These are phyloP conservation scores for Manduca sexta DNA, from an alignment of 1,140 invertebrate species.

Conservation along the genomic window DNA sequence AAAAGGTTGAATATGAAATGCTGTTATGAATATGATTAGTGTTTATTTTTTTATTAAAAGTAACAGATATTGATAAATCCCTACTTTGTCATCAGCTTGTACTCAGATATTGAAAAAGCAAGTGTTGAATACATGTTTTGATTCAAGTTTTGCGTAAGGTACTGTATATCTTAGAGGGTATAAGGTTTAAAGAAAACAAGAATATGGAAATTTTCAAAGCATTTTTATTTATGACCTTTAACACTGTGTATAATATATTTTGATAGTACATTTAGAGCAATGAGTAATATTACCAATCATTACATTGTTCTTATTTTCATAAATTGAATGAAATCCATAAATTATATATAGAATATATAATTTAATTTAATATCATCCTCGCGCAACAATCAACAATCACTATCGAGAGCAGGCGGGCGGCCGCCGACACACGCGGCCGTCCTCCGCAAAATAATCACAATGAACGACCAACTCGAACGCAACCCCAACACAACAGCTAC, in stretches of 20 bases:
- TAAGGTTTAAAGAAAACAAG: conserved; percentile 34
- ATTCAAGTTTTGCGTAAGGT: too few relatives aligned
- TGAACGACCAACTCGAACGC: conserved; percentile 11
- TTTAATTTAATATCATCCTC: conserved; percentile 62
- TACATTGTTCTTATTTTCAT: conserved; percentile 70
- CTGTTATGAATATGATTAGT: too few relatives aligned
- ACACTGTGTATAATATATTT: conserved; percentile 74
- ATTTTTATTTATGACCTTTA: conserved; percentile 73
- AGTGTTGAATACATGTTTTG: too few relatives aligned
- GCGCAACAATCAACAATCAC: conserved; percentile 68
- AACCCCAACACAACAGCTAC: conserved; percentile 29
- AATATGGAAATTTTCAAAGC: conserved; percentile 70
- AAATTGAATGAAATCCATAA: conserved; percentile 70
- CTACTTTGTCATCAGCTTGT: too few relatives aligned
- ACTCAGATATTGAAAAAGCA: too few relatives aligned
- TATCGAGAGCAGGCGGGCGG: conserved; percentile 39
- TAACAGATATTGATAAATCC: too few relatives aligned
- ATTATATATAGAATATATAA: conserved; percentile 71
- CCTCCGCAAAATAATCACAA: background rate
- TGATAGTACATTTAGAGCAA: conserved; percentile 73
- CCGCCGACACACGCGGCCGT: conserved; percentile 19
- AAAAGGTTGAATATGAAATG: too few relatives aligned
- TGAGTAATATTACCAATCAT: conserved; percentile 73
- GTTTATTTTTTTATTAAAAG: too few relatives aligned
- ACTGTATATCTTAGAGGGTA: too few relatives aligned